Percentiles rank a stretch among this genome's conserved stretches.
Evolutionary conservation across 2,113 vertebrate species (phyloP).

Genomic region (Gobio gobio): DNA sequence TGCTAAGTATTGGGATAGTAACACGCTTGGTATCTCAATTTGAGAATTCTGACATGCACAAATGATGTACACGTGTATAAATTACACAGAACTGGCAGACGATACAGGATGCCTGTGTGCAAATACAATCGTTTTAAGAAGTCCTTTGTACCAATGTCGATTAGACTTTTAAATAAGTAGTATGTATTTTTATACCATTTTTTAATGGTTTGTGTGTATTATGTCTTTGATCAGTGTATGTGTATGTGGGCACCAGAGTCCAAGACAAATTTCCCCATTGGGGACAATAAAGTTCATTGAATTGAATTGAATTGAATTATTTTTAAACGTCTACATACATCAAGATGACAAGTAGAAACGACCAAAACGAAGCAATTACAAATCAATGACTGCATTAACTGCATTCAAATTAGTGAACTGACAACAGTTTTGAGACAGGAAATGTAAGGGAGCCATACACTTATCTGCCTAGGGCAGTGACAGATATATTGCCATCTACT

Average conservation of each 20-base stretch:
- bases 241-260: too few relatives aligned
- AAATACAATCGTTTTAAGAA: too few relatives aligned
- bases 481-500: constrained; percentile 23
- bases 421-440: constrained; percentile 22
- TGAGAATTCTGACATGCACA: neutral
- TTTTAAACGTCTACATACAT: too few relatives aligned
- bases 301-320: too few relatives aligned
- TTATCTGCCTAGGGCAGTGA: constrained; percentile 34
- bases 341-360: neutral
- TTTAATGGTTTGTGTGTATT: too few relatives aligned
- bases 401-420: neutral
- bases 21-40: neutral
- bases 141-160: too few relatives aligned
- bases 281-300: too few relatives aligned
- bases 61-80: neutral
- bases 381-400: neutral
- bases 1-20: neutral
- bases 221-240: too few relatives aligned
- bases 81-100: neutral
- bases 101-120: too few relatives aligned
- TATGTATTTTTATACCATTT: too few relatives aligned
- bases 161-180: too few relatives aligned
- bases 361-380: neutral
- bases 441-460: constrained; percentile 21
- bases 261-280: too few relatives aligned